Conservation (phyloP, 2,113 vertebrate genomes). For the Hypanus sabinus region DNA sequence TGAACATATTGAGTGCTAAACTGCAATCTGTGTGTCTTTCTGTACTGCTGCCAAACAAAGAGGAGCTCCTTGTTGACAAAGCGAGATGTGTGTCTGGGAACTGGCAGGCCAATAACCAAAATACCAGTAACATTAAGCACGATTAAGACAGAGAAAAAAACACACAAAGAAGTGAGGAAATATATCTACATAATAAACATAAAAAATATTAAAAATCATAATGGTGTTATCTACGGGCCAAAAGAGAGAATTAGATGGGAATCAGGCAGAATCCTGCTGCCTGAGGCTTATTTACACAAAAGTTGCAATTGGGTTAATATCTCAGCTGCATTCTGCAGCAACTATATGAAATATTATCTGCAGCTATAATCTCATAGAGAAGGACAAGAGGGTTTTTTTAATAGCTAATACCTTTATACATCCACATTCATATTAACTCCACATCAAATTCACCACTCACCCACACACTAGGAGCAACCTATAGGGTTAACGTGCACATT, state of each 20-base stretch:
- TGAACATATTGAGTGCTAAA: background rate
- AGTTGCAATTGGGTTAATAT: background rate
- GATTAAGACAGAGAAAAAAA: background rate
- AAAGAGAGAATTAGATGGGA: background rate
- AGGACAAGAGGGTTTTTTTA: background rate
- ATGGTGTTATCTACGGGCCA: background rate
- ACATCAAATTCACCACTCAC: too few species aligned
- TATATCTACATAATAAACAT: background rate
- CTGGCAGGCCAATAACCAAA: background rate
- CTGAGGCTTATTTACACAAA: too few species aligned
- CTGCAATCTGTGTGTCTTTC: background rate
- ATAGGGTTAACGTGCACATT: too few species aligned
- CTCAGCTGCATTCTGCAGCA: background rate
- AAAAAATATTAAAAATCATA: background rate
- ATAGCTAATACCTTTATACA: background rate
- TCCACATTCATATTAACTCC: too few species aligned
- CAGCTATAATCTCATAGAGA: background rate
- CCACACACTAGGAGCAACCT: too few species aligned
- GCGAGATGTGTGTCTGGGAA: background rate
- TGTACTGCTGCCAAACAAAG: background rate
- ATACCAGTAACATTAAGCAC: background rate
- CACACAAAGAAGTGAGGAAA: background rate
- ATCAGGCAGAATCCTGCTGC: background rate
- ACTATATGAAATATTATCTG: constrained; percentile 3
- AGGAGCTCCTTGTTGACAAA: background rate